A percentile compares a stretch with the other conserved stretches of the same genome.
Evolutionary conservation across 2,797 vertebrate species (phyloP).

Genomic region (Merluccius polli): DNA sequence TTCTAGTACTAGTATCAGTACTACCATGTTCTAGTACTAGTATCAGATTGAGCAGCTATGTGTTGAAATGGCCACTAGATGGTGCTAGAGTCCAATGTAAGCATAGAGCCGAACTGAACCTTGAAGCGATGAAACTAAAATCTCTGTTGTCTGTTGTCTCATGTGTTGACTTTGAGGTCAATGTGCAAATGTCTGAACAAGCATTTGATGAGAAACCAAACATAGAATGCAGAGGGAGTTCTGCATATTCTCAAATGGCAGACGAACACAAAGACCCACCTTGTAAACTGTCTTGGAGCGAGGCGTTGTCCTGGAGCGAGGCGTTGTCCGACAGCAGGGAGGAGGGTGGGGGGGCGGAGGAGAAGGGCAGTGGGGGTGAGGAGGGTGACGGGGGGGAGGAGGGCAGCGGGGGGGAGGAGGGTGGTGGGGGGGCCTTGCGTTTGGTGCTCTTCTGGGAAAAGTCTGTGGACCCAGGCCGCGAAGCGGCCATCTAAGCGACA

Average conservation of each 20-base stretch:
- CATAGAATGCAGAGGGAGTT: background rate
- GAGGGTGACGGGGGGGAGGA: too few species aligned
- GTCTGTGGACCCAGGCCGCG: constrained; percentile 66
- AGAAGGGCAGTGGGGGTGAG: constrained; percentile 7
- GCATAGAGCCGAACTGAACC: background rate
- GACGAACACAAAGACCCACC: constrained; percentile 53
- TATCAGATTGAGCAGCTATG: constrained; percentile 17
- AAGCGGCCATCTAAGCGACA: constrained; percentile 37
- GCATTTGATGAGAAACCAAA: background rate
- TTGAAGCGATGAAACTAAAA: background rate
- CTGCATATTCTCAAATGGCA: background rate
- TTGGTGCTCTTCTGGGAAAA: constrained; percentile 88
- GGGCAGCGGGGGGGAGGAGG: too few species aligned
- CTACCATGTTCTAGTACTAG: too few species aligned
- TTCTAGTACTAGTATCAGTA: too few species aligned
- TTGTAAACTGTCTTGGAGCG: constrained; percentile 53
- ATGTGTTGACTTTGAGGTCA: constrained; percentile 35
- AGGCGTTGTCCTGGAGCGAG: constrained; percentile 51
- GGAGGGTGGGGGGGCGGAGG: too few species aligned
- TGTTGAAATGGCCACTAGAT: constrained; percentile 57
- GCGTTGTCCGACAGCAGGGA: constrained; percentile 47
- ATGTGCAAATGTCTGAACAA: constrained; percentile 35
- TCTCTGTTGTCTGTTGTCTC: background rate
- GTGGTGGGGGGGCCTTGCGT: constrained; percentile 89
- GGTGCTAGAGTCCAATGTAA: constrained; percentile 46